Evolutionary conservation across 1,140 invertebrate species (phyloP).

Genomic region (Neodiprion fabricii): DNA sequence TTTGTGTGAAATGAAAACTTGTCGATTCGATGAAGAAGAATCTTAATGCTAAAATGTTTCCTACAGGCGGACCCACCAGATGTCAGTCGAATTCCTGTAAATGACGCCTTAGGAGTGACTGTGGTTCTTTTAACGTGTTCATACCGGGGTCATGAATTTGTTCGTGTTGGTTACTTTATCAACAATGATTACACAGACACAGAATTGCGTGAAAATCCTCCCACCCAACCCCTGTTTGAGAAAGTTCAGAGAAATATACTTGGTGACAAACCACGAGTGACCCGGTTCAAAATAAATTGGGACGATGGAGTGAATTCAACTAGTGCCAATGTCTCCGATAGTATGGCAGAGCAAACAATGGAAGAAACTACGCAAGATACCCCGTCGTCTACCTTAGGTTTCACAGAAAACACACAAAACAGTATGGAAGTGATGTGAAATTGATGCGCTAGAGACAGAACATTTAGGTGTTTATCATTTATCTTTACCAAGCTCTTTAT

Average conservation of each 20-base stretch:
- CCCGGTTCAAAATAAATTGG: conserved; percentile 98
- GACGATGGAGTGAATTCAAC: conserved; percentile 71
- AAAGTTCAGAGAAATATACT: conserved; percentile 95
- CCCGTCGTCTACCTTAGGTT: conserved; percentile 50
- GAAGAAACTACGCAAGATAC: conserved; percentile 52
- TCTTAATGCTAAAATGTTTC: conserved; percentile 32
- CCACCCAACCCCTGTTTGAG: conserved; percentile 89
- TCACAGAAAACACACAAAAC: conserved; percentile 58
- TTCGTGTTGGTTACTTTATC: conserved; percentile 97
- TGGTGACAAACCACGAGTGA: conserved; percentile 92
- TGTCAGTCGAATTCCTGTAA: conserved; percentile 89
- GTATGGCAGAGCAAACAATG: conserved; percentile 48
- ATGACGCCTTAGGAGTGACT: conserved; percentile 96
- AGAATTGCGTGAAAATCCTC: conserved; percentile 94
- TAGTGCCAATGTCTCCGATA: conserved; percentile 43
- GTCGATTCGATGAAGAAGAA: conserved; percentile 12
- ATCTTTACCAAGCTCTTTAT: not conserved
- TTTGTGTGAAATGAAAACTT: no score
- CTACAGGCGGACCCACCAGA: conserved; percentile 93
- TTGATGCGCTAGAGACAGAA: not conserved
- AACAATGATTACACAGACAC: conserved; percentile 97
- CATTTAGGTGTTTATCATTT: not conserved
- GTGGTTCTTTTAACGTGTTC: conserved; percentile 96
- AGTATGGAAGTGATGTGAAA: conserved; percentile 62
- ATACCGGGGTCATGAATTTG: conserved; percentile 92